Percentiles rank a stretch among this genome's conserved stretches.
phyloP scores from a whole-genome alignment of 2,113 vertebrate species.

The Cyprinodon variegatus region DNA sequence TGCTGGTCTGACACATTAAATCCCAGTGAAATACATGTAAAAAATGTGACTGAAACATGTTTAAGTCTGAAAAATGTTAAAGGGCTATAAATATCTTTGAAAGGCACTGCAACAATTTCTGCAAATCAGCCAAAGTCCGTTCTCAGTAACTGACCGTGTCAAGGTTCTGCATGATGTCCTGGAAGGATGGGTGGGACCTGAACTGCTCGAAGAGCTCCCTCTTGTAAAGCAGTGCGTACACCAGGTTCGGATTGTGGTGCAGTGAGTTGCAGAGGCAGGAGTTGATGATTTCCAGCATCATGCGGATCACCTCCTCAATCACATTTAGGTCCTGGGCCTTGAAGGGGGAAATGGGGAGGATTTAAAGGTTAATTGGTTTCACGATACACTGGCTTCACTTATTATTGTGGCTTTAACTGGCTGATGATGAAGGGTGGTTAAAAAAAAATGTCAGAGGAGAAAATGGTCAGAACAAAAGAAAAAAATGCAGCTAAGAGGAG shows the following conservation, averaged over 20 bases:
- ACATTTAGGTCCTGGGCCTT: conserved; percentile 97
- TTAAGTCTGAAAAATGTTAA: too few relatives aligned
- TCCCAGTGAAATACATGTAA: neutral
- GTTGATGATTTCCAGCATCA: conserved; percentile 99
- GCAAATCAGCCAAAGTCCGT: conserved; percentile 8
- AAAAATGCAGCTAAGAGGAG: neutral
- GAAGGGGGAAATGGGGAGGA: conserved; percentile 54
- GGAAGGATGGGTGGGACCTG: conserved; percentile 93
- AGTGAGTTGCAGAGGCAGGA: conserved; percentile 94
- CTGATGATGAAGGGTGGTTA: conserved; percentile 45
- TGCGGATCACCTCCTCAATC: conserved; percentile 98
- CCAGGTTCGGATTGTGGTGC: conserved; percentile 97
- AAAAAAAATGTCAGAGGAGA: conserved; percentile 28
- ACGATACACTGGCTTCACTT: conserved; percentile 63
- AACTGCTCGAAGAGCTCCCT: conserved; percentile 98
- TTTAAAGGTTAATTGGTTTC: conserved; percentile 76
- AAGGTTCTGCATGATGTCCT: conserved; percentile 98
- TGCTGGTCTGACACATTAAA: neutral
- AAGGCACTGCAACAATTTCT: too few relatives aligned
- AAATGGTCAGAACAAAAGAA: neutral
- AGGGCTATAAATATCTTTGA: neutral
- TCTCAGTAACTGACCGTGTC: conserved; percentile 86
- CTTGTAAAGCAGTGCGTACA: conserved; percentile 96
- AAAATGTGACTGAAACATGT: neutral
- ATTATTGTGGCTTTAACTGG: conserved; percentile 62